Evolutionary conservation across 2,113 vertebrate genomes (phyloP), one percentile per base, ranked within the genome.

Genomic region (Pygoscelis adeliae): DNA sequence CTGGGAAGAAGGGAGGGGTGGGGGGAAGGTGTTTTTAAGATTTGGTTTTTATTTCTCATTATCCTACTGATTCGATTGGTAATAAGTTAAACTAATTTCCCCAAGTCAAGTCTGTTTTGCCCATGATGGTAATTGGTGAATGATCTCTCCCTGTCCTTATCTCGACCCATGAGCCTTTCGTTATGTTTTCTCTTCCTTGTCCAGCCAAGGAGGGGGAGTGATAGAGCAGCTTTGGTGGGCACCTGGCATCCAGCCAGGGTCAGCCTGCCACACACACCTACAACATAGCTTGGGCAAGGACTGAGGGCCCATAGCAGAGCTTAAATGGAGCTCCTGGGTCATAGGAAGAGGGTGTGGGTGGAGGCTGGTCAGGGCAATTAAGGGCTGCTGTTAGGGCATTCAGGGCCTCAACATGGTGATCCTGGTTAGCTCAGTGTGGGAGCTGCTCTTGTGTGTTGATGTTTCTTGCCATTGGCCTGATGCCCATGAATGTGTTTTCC

Each of bases 331-430:
- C 20, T 89, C 22, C 44, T 72, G 25, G 18, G 12, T 0, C 18
- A 0, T 49, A 36, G 27, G 55, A 85, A 25, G 30, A 72, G 29
- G 5, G 4, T 52, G 18, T 62, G 17, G 7, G 12, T 76, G 38
- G 26, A 32, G 2, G 23, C 26, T 83, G 63, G 21, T 73, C 21
- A 56, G 50, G 32, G 32, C 22, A 49, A 5, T 56, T 69, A 77
- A 80, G 23, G 19, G 25, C 40, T 81, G n/a, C 15, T 56, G 3
- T 44, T 42, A 44, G 14, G 69, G 36, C 22, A 3, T 21, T 50
- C 3, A 15, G 25, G 32, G 11, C 49, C 32, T 88, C 2, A 4
- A 4, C 1, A 1, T 0, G 4, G 22, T 72, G 73, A 47, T 84
- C 34, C 12, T 44, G 14, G 27, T 77, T 83, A 34, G n/a, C 13